Percentiles rank a stretch among this genome's conserved stretches.
These are phyloP conservation scores for Semaprochilodus insignis DNA, from an alignment of 2,797 vertebrate species.

Conservation along the genomic window DNA sequence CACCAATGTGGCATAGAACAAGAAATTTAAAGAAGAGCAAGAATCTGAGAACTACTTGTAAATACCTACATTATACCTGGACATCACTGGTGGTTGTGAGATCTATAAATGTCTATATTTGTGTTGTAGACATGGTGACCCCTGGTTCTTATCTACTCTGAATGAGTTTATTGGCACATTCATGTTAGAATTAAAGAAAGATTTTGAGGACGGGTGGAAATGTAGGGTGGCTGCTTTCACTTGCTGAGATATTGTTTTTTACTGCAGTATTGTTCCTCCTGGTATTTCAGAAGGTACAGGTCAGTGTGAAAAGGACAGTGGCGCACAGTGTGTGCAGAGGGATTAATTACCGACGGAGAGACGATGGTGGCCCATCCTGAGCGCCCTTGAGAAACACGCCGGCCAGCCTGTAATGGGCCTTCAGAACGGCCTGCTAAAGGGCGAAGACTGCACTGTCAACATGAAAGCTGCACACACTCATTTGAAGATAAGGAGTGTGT, in stretches of 20 bases:
- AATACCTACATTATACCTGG: no score
- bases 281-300: conserved; percentile 33
- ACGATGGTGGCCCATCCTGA: conserved; percentile 22
- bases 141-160: no score
- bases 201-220: no score
- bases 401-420: conserved; percentile 44
- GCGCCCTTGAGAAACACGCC: conserved; percentile 42
- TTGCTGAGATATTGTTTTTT: background rate
- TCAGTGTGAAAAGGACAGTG: conserved; percentile 47
- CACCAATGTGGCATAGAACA: no score
- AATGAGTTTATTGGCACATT: no score
- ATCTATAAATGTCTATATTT: no score
- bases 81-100: no score
- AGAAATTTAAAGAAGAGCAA: no score
- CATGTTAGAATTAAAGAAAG: no score
- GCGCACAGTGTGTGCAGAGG: conserved; percentile 41
- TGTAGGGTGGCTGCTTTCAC: background rate
- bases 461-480: conserved; percentile 39
- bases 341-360: conserved; percentile 52
- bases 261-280: background rate
- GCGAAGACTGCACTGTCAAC: conserved; percentile 44
- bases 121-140: no score
- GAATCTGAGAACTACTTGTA: no score
- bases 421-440: conserved; percentile 50
- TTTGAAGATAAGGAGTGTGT: conserved; percentile 53